Conservation (phyloP, 92 coral and sea anemone species). For the Isaurus tuberculatus region DNA sequence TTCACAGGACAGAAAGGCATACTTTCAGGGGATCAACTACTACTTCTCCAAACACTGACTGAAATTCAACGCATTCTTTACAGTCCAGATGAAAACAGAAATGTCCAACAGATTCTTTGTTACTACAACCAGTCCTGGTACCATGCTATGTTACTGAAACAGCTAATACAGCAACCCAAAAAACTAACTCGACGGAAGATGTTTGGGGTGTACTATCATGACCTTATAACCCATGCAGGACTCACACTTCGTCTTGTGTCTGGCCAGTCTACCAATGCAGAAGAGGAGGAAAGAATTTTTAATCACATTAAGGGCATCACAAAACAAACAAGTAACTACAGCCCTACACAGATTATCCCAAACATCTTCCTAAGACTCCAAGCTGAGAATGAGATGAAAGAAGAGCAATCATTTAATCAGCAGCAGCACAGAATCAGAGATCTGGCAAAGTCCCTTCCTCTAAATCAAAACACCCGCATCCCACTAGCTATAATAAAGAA, state of each 20-base stretch:
- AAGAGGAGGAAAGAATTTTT: slow-evolving; percentile 57
- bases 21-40: slow-evolving; percentile 37
- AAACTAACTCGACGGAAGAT: slow-evolving; percentile 51
- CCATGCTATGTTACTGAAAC: slow-evolving; percentile 47
- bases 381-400: slow-evolving; percentile 47
- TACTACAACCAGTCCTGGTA: slow-evolving; percentile 56
- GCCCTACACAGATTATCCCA: neutral
- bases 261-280: slow-evolving; percentile 66
- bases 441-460: slow-evolving; percentile 52
- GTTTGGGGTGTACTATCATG: slow-evolving; percentile 59
- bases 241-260: slow-evolving; percentile 63
- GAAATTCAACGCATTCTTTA: slow-evolving; percentile 61
- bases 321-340: slow-evolving; percentile 55
- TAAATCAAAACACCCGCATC: slow-evolving; percentile 38
- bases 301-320: slow-evolving; percentile 51
- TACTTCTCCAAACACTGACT: slow-evolving; percentile 49
- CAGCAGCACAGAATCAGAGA: slow-evolving; percentile 28
- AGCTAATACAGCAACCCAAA: slow-evolving; percentile 37
- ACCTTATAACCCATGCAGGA: slow-evolving; percentile 63
- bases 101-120: slow-evolving; percentile 30
- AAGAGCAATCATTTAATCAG: neutral
- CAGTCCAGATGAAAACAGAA: slow-evolving; percentile 45
- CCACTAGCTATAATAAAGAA: slow-evolving; percentile 26
- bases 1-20: slow-evolving; percentile 44
- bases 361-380: slow-evolving; percentile 47